Percentiles rank a stretch among this genome's conserved stretches.
These are phyloP conservation scores for Clunio marinus DNA, from an alignment of 2,888 invertebrate genomes.

Conservation along the genomic window DNA sequence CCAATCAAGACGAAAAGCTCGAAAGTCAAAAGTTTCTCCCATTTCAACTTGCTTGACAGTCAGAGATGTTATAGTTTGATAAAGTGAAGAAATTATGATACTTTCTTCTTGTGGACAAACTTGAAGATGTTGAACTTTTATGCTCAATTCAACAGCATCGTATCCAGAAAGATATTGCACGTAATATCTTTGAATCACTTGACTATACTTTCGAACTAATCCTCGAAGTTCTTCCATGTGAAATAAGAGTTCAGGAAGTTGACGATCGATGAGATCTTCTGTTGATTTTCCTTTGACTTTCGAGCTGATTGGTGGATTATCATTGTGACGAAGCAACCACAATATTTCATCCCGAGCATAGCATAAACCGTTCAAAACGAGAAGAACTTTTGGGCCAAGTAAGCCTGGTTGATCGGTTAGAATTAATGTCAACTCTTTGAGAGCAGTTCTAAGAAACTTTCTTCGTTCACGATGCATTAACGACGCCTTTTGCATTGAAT, in stretches of 20 bases:
- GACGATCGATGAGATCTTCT: conserved; percentile 93
- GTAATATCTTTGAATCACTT: conserved; percentile 95
- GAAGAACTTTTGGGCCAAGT: conserved; percentile 92
- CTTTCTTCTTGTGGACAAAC: conserved; percentile 93
- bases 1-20: conserved; percentile 95
- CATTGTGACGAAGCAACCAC: conserved; percentile 94
- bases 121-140: conserved; percentile 76
- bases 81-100: conserved; percentile 85
- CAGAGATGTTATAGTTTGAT: conserved; percentile 78
- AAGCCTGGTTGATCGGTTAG: conserved; percentile 97
- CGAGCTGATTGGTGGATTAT: conserved; percentile 81
- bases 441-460: conserved; percentile 90
- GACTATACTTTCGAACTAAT: conserved; percentile 90
- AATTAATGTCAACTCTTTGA: conserved; percentile 91
- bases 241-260: conserved; percentile 93
- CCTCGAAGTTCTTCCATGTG: conserved; percentile 97
- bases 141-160: conserved; percentile 87
- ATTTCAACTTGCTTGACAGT: conserved; percentile 95
- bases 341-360: conserved; percentile 95
- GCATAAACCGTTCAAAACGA: conserved; percentile 93
- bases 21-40: conserved; percentile 91
- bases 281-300: conserved; percentile 82
- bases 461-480: conserved; percentile 90
- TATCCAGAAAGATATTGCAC: conserved; percentile 95
- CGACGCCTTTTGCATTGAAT: conserved; percentile 85